Base-by-base conservation (phyloP, 2,797 vertebrate species). In the Hypotaenidia philippensis region DNA sequence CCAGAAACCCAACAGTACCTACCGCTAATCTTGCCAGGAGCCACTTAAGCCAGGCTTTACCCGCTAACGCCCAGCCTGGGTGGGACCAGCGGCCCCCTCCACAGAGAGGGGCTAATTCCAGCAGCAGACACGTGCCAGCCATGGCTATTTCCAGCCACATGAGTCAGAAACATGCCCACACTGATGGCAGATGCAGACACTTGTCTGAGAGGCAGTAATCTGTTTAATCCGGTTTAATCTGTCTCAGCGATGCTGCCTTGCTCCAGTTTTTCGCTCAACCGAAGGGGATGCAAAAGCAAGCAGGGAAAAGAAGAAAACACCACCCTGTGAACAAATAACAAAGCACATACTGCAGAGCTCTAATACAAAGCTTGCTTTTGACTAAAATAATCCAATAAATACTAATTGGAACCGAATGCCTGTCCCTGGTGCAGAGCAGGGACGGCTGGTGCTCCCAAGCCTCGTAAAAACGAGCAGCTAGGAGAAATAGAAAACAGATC, bases 371-470 rank as follows among this genome's bases (percentile, higher is more conserved):
- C 34, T 89, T 68, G 29, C 56, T 87, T 96, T 64, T 71, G 45
- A 65, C 79, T 69, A 49, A 87, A 95, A 89, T 60, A 82, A 89
- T 66, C 75, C 90, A 89, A 94, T 90, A 92, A 95, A 96, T 53
- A 49, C 49, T 92, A 93, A 95, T 75, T 57, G 66, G 78, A 96
- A 96, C 64, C 94, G 93, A 92, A 59, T 50, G 72, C 7, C 71
- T 72, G 13, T 44, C 85, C 31, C 26, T 87, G 80, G 80, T 41
- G 71, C 52, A 23, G 2, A 47, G 69, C 47, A 76, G 61, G 95
- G 78, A 3, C 4, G 31, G 26, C 26, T 13, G n/a, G 36, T 9
- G 31, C 26, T 87, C 87, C 92, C 49, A 57, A 89, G 57, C 41
- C 61, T 55, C 65, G 61, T 74, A 87, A 87, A 93, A 93, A 75